Conservation (phyloP, 1,140 invertebrate species). For the Protaetia brevitarsis region DNA sequence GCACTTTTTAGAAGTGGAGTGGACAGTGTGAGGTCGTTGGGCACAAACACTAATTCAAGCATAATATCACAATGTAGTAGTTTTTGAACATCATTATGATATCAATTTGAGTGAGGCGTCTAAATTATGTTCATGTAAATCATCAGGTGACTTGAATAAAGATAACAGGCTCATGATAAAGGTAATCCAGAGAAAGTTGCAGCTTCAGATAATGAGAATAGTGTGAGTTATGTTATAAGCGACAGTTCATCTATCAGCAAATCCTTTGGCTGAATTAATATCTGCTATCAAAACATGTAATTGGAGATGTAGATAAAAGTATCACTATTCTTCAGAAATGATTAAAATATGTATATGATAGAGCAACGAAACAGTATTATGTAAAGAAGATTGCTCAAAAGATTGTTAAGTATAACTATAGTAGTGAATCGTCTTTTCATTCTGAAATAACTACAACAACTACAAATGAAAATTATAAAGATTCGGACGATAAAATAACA, state of each 20-base stretch:
- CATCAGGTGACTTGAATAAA: background rate
- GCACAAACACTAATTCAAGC: slow-evolving; percentile 23
- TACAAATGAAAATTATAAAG: background rate
- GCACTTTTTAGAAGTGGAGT: too few relatives aligned
- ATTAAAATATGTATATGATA: slow-evolving; percentile 41
- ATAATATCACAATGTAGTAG: slow-evolving; percentile 36
- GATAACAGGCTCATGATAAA: slow-evolving; percentile 2
- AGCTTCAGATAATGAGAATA: background rate
- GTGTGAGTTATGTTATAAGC: background rate
- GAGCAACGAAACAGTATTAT: slow-evolving; percentile 40
- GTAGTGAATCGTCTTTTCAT: slow-evolving; percentile 20
- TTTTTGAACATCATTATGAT: slow-evolving; percentile 38
- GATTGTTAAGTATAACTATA: slow-evolving; percentile 35
- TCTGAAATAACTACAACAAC: background rate
- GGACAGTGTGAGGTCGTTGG: slow-evolving; percentile 7
- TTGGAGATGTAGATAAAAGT: slow-evolving; percentile 35
- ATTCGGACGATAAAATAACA: background rate
- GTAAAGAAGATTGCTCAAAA: slow-evolving; percentile 41
- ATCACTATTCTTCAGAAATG: slow-evolving; percentile 37
- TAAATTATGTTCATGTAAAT: background rate
- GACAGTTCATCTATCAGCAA: background rate
- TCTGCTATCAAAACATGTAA: slow-evolving; percentile 24
- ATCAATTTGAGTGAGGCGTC: background rate
- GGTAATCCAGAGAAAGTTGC: background rate
- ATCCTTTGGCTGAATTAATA: slow-evolving; percentile 27